These are phyloP conservation scores for Vultur gryphus DNA, from an alignment of 2,797 vertebrate species.

Conservation along the genomic window DNA sequence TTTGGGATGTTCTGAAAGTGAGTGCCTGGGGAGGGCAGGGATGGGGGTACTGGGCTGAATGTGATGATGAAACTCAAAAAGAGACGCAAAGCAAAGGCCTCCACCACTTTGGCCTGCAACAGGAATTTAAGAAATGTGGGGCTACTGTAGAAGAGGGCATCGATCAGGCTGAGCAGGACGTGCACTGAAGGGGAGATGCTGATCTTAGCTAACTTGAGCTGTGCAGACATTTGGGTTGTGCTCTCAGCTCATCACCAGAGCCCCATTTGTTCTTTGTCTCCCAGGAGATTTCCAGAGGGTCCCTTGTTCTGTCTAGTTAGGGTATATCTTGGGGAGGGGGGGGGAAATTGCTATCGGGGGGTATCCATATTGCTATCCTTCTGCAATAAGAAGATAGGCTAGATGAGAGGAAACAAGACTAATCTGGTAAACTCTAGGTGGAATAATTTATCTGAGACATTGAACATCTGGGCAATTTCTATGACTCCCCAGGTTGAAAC, in stretches of 20 bases:
- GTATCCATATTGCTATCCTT: background rate
- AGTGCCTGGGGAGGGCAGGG: background rate
- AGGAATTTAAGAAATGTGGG: background rate
- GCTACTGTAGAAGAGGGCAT: background rate
- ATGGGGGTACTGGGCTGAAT: accelerated
- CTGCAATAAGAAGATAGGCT: background rate
- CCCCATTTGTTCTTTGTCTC: background rate
- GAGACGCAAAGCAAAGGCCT: background rate
- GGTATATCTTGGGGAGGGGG: background rate
- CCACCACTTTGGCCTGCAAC: background rate
- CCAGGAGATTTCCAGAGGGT: background rate
- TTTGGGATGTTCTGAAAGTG: background rate
- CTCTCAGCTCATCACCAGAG: accelerated
- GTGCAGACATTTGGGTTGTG: background rate
- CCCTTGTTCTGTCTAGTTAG: background rate
- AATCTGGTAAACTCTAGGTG: background rate
- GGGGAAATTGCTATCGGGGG: accelerated
- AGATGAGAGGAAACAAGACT: background rate
- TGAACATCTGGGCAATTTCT: background rate
- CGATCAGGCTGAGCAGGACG: background rate
- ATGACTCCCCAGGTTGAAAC: background rate
- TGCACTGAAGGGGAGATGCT: background rate
- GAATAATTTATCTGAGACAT: background rate
- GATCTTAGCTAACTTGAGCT: background rate
- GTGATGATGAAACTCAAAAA: background rate